phyloP scores from a whole-genome alignment of 2,888 invertebrate species.

The Cepaea hortensis region DNA sequence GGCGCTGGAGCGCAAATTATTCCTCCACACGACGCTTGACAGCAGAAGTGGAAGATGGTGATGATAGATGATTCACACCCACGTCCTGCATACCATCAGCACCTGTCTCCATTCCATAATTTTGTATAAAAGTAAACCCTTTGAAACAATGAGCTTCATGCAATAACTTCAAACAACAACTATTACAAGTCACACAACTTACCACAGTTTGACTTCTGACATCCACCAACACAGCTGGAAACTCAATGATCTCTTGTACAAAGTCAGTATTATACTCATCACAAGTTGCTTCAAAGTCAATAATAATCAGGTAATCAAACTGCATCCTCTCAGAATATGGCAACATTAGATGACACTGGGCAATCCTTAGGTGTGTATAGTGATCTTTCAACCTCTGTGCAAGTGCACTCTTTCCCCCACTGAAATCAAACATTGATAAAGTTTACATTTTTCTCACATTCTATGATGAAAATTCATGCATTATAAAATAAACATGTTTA shows the following conservation, averaged over 20 bases:
- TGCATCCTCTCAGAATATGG: constrained; percentile 55
- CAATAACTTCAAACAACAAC: no score
- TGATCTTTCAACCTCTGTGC: constrained; percentile 77
- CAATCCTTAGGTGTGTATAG: constrained; percentile 73
- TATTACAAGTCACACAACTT: constrained; percentile 49
- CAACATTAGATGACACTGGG: constrained; percentile 36
- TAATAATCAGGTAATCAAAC: constrained; percentile 74
- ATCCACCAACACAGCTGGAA: constrained; percentile 80
- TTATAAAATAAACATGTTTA: background rate
- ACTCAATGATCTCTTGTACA: constrained; percentile 81
- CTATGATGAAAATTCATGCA: background rate
- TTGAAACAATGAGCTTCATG: no score
- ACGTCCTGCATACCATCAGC: no score
- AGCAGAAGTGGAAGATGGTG: no score
- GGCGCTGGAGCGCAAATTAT: no score
- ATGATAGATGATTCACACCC: no score
- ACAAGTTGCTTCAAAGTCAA: constrained; percentile 82
- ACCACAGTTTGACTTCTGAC: constrained; percentile 69
- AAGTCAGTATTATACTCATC: constrained; percentile 72
- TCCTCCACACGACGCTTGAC: no score
- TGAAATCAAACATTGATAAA: constrained; percentile 54
- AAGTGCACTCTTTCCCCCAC: constrained; percentile 77
- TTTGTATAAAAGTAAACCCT: no score
- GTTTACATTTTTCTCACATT: background rate
- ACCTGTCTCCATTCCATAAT: no score